Evolutionary conservation across 2,888 invertebrate species (phyloP).

Genomic region (Tenthredo notha): DNA sequence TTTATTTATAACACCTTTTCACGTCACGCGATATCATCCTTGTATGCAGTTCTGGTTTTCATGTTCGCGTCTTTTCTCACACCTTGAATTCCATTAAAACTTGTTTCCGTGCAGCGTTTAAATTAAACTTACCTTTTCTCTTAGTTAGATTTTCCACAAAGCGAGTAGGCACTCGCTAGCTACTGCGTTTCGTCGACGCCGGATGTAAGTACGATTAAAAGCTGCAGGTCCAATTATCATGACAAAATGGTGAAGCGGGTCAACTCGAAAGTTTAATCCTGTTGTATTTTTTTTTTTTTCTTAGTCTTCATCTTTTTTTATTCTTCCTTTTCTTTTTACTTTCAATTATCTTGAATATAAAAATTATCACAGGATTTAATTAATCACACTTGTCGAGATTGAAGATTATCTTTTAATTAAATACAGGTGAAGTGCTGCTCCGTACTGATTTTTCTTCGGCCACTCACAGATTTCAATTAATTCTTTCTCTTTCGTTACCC

Average conservation of each 20-base stretch:
- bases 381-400: constrained; percentile 7
- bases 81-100: constrained; percentile 32
- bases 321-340: not conserved
- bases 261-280: constrained; percentile 3
- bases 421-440: not conserved
- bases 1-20: constrained; percentile 23
- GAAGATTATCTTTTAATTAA: not conserved
- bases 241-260: not conserved
- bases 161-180: not conserved
- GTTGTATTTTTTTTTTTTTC: not conserved
- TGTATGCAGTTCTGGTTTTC: not conserved
- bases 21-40: not conserved
- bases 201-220: constrained; percentile 5
- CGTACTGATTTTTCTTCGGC: not conserved
- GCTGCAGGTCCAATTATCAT: not conserved
- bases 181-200: not conserved
- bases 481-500: not conserved
- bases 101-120: not conserved
- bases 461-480: constrained; percentile 16
- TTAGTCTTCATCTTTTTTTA: not conserved
- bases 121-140: constrained; percentile 26
- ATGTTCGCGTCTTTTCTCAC: not conserved
- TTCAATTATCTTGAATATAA: not conserved
- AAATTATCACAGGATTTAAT: not conserved
- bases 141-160: constrained; percentile 7